Percentiles rank a stretch among this genome's conserved stretches.
Evolutionary conservation across 2,797 vertebrate species (phyloP).

Genomic region (Glossophaga mutica): DNA sequence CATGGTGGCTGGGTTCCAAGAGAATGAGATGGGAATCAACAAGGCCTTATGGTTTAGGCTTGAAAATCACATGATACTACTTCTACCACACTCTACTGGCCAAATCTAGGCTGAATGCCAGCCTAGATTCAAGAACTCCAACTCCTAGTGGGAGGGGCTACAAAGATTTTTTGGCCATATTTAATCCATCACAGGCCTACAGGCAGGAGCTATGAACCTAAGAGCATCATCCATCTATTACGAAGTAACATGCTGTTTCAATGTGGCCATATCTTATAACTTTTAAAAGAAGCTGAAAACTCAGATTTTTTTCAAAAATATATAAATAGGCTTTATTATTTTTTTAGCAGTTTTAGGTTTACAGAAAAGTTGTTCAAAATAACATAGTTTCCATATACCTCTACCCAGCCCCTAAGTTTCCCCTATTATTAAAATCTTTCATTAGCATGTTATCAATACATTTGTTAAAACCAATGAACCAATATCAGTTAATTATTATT

Average conservation of each 20-base stretch:
- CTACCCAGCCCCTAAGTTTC: background rate
- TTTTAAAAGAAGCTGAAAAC: constrained; percentile 19
- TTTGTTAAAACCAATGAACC: background rate
- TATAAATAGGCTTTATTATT: background rate
- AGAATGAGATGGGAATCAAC: background rate
- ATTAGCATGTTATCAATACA: background rate
- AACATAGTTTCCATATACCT: background rate
- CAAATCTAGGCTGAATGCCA: background rate
- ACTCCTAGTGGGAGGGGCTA: background rate
- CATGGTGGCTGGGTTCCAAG: background rate
- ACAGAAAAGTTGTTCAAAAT: background rate
- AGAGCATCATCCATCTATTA: background rate
- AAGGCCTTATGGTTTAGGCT: background rate
- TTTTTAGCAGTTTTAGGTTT: background rate
- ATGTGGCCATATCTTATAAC: background rate
- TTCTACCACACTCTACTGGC: background rate
- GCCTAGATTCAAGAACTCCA: background rate
- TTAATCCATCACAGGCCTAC: background rate
- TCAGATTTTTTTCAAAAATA: background rate
- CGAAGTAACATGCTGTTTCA: background rate
- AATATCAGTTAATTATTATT: background rate
- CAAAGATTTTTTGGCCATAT: background rate
- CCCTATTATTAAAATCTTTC: background rate
- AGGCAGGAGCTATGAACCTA: background rate
- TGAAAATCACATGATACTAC: background rate